Percentiles rank a stretch among this genome's conserved stretches.
Evolutionary conservation across 2,888 invertebrate species (phyloP).

Genomic region (Resseliella maxima): DNA sequence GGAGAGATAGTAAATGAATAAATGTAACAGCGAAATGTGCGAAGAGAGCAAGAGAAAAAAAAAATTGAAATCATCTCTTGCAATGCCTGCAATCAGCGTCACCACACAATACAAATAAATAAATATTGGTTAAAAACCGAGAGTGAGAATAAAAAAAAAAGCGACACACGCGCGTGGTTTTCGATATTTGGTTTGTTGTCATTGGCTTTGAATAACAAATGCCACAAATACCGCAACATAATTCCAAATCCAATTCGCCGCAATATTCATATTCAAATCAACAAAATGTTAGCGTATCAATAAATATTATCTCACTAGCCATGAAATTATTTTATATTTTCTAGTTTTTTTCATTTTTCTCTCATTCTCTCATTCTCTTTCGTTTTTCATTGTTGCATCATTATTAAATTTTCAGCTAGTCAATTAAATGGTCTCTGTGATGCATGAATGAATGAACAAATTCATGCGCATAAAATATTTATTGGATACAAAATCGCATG

Average conservation of each 20-base stretch:
- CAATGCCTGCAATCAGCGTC: too few relatives aligned
- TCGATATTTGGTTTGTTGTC: neutral
- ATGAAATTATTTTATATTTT: neutral
- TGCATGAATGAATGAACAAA: too few relatives aligned
- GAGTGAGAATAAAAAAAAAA: neutral
- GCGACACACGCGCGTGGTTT: too few relatives aligned
- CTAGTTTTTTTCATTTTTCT: too few relatives aligned
- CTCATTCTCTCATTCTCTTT: too few relatives aligned
- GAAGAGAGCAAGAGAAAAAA: too few relatives aligned
- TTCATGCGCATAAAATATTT: neutral
- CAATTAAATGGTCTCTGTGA: neutral
- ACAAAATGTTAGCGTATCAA: neutral
- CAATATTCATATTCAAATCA: slow-evolving; percentile 32
- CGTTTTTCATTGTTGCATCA: neutral
- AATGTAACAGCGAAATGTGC: too few relatives aligned
- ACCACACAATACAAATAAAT: too few relatives aligned
- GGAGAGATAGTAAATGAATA: neutral
- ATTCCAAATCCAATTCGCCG: neutral
- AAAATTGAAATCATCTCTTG: too few relatives aligned
- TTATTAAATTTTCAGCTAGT: slow-evolving; percentile 6
- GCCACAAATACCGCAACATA: slow-evolving; percentile 1
- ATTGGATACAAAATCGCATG: neutral
- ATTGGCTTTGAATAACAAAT: slow-evolving; percentile 1
- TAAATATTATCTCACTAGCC: neutral
- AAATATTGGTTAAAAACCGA: neutral